Evolutionary conservation across 2,888 invertebrate species (phyloP).

Genomic region (Drosophila prolongata): DNA sequence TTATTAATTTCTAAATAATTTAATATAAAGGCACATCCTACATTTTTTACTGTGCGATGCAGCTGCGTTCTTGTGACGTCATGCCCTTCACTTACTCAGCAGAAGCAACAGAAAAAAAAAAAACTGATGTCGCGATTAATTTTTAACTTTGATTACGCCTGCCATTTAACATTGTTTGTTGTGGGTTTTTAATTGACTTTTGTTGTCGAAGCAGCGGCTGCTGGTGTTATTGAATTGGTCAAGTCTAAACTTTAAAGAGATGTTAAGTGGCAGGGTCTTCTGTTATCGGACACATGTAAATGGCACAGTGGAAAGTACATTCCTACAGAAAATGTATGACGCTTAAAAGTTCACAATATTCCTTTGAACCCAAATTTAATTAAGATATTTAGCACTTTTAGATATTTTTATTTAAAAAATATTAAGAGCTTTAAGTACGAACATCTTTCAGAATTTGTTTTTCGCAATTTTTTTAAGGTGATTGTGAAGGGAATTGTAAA

Average conservation of each 20-base stretch:
- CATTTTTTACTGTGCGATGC: slow-evolving; percentile 7
- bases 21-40: too few species aligned
- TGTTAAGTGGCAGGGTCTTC: slow-evolving; percentile 3
- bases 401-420: too few species aligned
- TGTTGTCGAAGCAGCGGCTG: slow-evolving; percentile 13
- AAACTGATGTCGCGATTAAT: slow-evolving; percentile 17
- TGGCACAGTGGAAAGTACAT: slow-evolving; percentile 5
- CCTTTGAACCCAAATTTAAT: too few species aligned
- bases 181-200: slow-evolving; percentile 33
- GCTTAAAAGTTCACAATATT: too few species aligned
- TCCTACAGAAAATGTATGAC: too few species aligned
- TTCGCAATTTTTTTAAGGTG: too few species aligned
- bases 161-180: slow-evolving; percentile 18
- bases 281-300: slow-evolving; percentile 17
- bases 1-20: too few species aligned
- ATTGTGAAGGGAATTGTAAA: too few species aligned
- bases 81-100: slow-evolving; percentile 71
- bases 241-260: slow-evolving; percentile 17
- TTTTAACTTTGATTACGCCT: slow-evolving; percentile 31
- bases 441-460: too few species aligned
- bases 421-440: too few species aligned
- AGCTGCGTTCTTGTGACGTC: slow-evolving; percentile 65
- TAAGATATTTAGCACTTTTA: too few species aligned
- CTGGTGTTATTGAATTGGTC: slow-evolving; percentile 32
- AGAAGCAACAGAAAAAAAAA: not conserved